Evolutionary conservation across 2,888 invertebrate genomes (phyloP).

Genomic region (Ryuthela nishihirai): DNA sequence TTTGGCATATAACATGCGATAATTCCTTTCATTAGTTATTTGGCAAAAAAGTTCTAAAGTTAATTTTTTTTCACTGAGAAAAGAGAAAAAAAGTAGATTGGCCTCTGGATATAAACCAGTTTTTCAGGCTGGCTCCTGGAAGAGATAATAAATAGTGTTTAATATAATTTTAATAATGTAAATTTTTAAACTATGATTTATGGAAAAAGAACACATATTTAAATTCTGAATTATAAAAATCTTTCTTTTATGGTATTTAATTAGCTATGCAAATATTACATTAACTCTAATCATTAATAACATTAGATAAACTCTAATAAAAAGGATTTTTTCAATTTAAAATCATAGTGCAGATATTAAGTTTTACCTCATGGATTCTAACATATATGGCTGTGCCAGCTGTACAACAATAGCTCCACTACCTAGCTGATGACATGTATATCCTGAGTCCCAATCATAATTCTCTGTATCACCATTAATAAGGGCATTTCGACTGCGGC

Average conservation of each 20-base stretch:
- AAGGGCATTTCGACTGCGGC: slow-evolving; percentile 85
- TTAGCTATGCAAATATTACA: neutral
- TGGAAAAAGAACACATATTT: neutral
- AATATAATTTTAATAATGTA: neutral
- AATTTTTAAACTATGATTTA: too few species aligned
- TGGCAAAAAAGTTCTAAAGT: too few species aligned
- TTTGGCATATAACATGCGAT: too few species aligned
- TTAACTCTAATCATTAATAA: neutral
- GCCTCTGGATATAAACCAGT: too few species aligned
- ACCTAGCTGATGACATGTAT: slow-evolving; percentile 93
- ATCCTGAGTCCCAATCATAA: slow-evolving; percentile 99
- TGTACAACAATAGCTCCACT: slow-evolving; percentile 93
- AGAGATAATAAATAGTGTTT: neutral
- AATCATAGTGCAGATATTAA: slow-evolving; percentile 1
- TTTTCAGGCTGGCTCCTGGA: too few species aligned
- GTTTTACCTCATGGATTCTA: slow-evolving; percentile 71
- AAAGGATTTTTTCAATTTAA: neutral
- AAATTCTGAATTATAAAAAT: neutral
- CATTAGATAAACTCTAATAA: neutral
- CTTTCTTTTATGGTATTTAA: neutral
- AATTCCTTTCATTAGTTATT: too few species aligned
- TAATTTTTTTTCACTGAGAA: neutral
- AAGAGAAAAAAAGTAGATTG: neutral
- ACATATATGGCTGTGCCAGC: slow-evolving; percentile 91
- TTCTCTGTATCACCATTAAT: slow-evolving; percentile 91